Conservation (phyloP, 2,797 vertebrate genomes). For the Tenualosa ilisha region DNA sequence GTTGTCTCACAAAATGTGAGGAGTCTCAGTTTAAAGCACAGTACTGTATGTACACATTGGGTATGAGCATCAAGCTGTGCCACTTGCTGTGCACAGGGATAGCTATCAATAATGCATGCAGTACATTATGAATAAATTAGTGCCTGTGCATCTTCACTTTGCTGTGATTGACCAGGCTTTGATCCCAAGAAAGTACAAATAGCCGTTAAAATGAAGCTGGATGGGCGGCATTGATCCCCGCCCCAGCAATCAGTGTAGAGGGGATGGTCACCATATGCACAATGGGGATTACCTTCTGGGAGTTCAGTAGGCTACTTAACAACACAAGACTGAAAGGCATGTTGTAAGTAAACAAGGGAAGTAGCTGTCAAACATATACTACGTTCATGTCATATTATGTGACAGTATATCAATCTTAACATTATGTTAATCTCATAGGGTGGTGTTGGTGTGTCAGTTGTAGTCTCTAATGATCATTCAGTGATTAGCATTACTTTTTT, state of each 20-base stretch:
- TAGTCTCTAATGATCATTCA: not conserved
- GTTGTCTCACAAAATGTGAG: not conserved
- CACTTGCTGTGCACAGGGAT: conserved; percentile 33
- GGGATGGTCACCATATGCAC: not conserved
- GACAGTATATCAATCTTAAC: no score
- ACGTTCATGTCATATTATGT: not conserved
- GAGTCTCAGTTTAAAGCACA: not conserved
- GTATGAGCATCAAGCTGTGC: conserved; percentile 49
- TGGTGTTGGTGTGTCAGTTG: no score
- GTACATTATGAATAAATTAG: conserved; percentile 60
- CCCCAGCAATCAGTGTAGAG: not conserved
- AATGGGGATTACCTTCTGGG: not conserved
- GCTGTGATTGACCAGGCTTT: conserved; percentile 43
- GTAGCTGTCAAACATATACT: not conserved
- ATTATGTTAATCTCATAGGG: no score
- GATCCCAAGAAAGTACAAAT: conserved; percentile 53
- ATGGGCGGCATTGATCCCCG: not conserved
- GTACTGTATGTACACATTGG: not conserved
- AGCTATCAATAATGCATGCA: conserved; percentile 61
- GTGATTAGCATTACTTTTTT: not conserved
- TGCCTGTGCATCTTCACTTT: conserved; percentile 36
- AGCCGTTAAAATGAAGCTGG: conserved; percentile 24
- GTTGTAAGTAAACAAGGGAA: not conserved
- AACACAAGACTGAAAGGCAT: not conserved
- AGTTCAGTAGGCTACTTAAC: not conserved